These are phyloP conservation scores for Tenthredo scrophulariae DNA, from an alignment of 2,888 invertebrate genomes.

Conservation along the genomic window DNA sequence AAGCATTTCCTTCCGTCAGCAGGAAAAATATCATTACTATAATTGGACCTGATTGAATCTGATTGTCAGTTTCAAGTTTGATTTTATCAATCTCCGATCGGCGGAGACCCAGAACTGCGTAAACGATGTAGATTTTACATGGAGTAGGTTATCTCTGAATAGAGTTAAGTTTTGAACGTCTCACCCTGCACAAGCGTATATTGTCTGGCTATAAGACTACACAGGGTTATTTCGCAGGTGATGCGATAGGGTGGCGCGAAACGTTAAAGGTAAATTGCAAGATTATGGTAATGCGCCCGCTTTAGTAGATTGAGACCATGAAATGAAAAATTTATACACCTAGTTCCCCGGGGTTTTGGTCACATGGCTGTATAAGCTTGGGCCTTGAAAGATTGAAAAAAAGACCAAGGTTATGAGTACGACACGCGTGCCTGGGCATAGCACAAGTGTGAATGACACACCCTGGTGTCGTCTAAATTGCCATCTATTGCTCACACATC, in stretches of 20 bases:
- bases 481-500: slow-evolving; percentile 42
- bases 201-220: background rate
- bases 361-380: slow-evolving; percentile 23
- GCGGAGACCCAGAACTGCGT: background rate
- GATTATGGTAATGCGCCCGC: slow-evolving; percentile 45
- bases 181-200: slow-evolving; percentile 24
- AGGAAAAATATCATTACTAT: background rate
- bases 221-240: slow-evolving; percentile 34
- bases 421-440: slow-evolving; percentile 18
- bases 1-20: background rate
- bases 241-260: slow-evolving; percentile 45
- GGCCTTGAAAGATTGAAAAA: slow-evolving; percentile 32
- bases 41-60: background rate
- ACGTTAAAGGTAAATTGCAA: slow-evolving; percentile 46
- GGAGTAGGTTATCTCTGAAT: background rate
- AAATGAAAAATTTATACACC: slow-evolving; percentile 51
- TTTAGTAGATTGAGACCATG: slow-evolving; percentile 29
- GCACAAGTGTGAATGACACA: slow-evolving; percentile 47
- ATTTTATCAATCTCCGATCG: background rate
- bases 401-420: slow-evolving; percentile 6
- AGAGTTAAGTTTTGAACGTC: background rate
- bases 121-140: background rate
- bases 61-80: background rate
- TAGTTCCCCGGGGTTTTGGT: slow-evolving; percentile 32
- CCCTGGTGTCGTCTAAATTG: slow-evolving; percentile 45